A percentile compares a stretch with the other conserved stretches of the same genome.
Conservation (phyloP, 2,888 invertebrate species). For the Andrena trimmerana region DNA sequence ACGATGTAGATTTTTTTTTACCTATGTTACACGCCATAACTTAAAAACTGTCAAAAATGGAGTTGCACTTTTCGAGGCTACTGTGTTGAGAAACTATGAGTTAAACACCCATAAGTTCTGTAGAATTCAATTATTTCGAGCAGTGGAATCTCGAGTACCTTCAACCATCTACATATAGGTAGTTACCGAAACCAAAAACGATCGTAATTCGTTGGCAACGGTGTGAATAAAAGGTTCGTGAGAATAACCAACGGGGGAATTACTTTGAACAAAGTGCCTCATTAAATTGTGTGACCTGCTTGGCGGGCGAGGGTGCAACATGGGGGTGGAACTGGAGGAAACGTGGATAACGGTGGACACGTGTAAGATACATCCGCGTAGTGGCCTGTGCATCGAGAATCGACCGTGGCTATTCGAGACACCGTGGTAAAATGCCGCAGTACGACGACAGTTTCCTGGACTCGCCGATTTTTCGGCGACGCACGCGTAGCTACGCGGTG, state of each 20-base stretch:
- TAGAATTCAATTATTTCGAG: background rate
- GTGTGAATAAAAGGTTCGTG: background rate
- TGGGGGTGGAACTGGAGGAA: background rate
- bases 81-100: too few relatives aligned
- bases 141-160: background rate
- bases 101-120: too few relatives aligned
- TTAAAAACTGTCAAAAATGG: too few relatives aligned
- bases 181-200: background rate
- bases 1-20: too few relatives aligned
- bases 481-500: slow-evolving; percentile 82
- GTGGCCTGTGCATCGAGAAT: slow-evolving; percentile 14
- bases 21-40: too few relatives aligned
- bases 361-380: background rate
- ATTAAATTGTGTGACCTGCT: background rate
- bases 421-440: slow-evolving; percentile 80
- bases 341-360: background rate
- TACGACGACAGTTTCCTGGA: slow-evolving; percentile 83
- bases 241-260: background rate
- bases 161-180: too few relatives aligned
- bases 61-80: too few relatives aligned
- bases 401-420: slow-evolving; percentile 1
- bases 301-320: slow-evolving; percentile 11
- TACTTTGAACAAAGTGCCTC: too few relatives aligned
- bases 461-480: slow-evolving; percentile 82
- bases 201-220: too few relatives aligned